Conservation (phyloP, 1,140 invertebrate genomes). For the Armadillidium nasatum region DNA sequence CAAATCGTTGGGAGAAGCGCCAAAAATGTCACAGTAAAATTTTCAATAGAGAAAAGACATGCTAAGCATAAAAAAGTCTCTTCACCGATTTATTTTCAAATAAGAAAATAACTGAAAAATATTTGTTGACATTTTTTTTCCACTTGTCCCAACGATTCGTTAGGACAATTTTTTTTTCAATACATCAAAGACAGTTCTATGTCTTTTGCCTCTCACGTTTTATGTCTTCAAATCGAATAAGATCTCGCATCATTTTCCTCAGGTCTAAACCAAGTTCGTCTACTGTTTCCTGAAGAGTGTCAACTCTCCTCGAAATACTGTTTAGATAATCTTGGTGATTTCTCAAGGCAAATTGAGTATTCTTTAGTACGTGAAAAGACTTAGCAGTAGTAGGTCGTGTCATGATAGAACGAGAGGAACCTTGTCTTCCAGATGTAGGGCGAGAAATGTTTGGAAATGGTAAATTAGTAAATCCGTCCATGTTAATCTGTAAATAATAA, state of each 20-base stretch:
- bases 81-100: too few relatives aligned
- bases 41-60: too few relatives aligned
- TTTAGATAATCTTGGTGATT: not conserved
- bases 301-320: not conserved
- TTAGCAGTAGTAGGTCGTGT: not conserved
- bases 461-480: not conserved
- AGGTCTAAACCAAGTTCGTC: not conserved
- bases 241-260: not conserved
- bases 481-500: not conserved
- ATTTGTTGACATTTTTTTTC: too few relatives aligned
- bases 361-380: not conserved
- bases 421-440: not conserved
- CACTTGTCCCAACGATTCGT: too few relatives aligned
- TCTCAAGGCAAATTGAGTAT: not conserved
- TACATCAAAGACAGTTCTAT: not conserved
- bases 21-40: too few relatives aligned
- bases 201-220: conserved; percentile 7
- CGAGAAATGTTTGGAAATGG: not conserved
- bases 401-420: not conserved
- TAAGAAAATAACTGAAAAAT: too few relatives aligned
- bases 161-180: too few relatives aligned
- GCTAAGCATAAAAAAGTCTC: too few relatives aligned
- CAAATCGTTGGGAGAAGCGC: too few relatives aligned
- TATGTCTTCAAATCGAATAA: too few relatives aligned
- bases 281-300: not conserved